Evolutionary conservation across 2,797 vertebrate species (phyloP), one percentile per base, ranked within the genome.

Genomic region (Hirundo rustica): DNA sequence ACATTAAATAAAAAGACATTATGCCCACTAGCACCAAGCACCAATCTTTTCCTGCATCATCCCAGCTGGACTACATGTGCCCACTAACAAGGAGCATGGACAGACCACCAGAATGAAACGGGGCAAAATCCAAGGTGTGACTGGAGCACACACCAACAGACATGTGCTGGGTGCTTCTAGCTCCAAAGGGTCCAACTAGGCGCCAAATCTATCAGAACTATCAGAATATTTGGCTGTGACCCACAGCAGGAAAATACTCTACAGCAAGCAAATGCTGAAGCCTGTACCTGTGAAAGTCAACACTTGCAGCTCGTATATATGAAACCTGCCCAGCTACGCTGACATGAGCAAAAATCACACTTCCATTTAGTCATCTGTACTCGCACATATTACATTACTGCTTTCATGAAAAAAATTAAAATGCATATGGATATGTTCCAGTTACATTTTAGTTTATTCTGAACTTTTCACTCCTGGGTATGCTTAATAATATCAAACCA

Each of bases 311-410:
- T 79, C 51, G 48, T 62, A 14, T 5, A 79, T 45, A 76, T 29
- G 18, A 90, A 93, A 88, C 15, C 44, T 84, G 58, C 62, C 53
- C 55, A 79, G 77, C 66, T 78, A 86, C 53, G 58, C 76, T 85
- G 92, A 92, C 70, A 93, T 27, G 64, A 88, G 62, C 85, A 92
- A 89, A 44, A 93, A 75, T 76, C 88, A 89, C 68, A 44, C 72
- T 92, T 88, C 40, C 65, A 68, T 91, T 86, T 90, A 84, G 79
- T 91, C 76, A 88, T 79, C 38, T 80, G 45, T 61, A 74, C 55
- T 88, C 84, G 85, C 70, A 92, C 73, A 65, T 64, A 77, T 19
- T 73, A 82, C 44, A 55, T 93, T 86, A 66, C 38, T 65, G 70
- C 70, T 54, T 87, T n/a, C 27, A 77, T 23, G 44, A 89, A 70